Base-by-base conservation (phyloP, 1,140 invertebrate genomes). In the Drosophila albomicans region DNA sequence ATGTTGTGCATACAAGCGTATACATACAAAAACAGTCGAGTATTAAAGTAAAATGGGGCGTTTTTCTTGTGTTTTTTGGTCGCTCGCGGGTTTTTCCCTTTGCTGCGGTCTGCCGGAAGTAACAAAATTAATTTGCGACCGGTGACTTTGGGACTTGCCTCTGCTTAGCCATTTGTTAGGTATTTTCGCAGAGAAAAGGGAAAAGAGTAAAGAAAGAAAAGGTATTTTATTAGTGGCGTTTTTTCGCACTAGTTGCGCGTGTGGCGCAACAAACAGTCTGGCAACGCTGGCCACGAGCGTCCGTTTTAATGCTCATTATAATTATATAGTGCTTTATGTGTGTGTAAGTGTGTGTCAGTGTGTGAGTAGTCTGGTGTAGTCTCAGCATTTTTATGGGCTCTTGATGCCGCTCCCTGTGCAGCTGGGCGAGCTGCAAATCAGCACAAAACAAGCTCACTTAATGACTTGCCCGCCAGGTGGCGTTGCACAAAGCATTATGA, bases 371-470 rank as follows among this genome's bases (percentile, higher is more conserved):
- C 35, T 30, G 52, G 67, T 38, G 67, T 63, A 54, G 71, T 56
- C 57, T 64, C 46, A 75, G 63, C 78, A 75, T 65, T 88, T 88
- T 89, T 88, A 81, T 89, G 80, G 85, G 58, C 85, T 85, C 78
- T 76, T 67, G 73, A 38, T 62, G 46, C 48, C 28, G 15, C 16
- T 32, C 15, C n/a, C 35, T 65, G 41, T 66, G 38, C 63, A 52
- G 61, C 67, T 25, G 43, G 52, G 57, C 70, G 41, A 51, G 59
- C 61, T 54, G 48, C 59, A 69, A 88, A 89, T 89, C 77, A 80
- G 85, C 74, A 84, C 78, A 89, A 73, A 88, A 88, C 85, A 88
- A 88, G 85, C 80, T 89, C 67, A 81, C 84, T 88, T 88, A 89
- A 88, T 88, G 84, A 84, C 84, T 88, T 78, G 84, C 79, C 70